Evolutionary conservation across 1,140 invertebrate species (phyloP), one percentile per base, ranked within the genome.

Genomic region (Megalopta genalis): DNA sequence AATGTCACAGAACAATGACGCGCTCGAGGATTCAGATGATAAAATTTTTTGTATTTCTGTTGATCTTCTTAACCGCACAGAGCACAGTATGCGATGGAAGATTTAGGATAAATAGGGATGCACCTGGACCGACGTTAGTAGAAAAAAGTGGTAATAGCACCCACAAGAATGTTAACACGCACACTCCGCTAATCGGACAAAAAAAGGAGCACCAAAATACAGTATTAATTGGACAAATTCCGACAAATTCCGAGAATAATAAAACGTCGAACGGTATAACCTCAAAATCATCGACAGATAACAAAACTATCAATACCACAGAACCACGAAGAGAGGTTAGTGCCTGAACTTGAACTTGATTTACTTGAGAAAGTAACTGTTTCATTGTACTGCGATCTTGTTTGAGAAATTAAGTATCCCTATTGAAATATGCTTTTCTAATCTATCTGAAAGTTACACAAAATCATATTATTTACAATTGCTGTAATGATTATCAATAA

Each of bases 1-100:
- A 80, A 89, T 89, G 89, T 83, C 80, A 76, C 49, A 39, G 14
- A 46, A 82, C 59, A 76, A 91, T 91, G 90, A 90, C 81, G 73
- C 87, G 73, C 57, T 86, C 80, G 32, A 90, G 86, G 84, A 91
- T 88, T 64, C 88, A 86, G 66, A 90, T 81, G 52, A 88, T 88
- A 67, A 84, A 89, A 37, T 85, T 88, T 72, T 86, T 88, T 65
- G n/a, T 88, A 62, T 88, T 90, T 72, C 80, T 89, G 60, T 84
- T 87, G 67, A 88, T 89, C 59, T 86, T 90, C 69, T 62, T 90
- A 23, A 39, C 88, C 9, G 77, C 79, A 12, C 88, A 89, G 70
- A 81, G 82, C 25, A 75, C 76, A 10, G 77, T 82, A 59, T 89
- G 88, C 74, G 62, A 87, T 73, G 87, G 66, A 68, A 86, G 54